phyloP scores from a whole-genome alignment of 2,888 invertebrate species.

The Ecliptopera silaceata region DNA sequence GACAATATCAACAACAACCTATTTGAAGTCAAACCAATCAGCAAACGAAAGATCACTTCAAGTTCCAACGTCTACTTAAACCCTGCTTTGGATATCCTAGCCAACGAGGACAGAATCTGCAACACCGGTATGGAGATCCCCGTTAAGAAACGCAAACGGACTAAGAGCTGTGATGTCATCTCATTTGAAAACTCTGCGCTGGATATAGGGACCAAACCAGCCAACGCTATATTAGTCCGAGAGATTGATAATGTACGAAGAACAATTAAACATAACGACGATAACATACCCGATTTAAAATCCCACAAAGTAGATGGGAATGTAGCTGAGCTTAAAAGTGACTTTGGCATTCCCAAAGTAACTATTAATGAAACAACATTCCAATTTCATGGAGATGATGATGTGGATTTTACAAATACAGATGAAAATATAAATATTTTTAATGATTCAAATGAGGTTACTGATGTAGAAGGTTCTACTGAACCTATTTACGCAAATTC shows the following conservation, averaged over 20 bases:
- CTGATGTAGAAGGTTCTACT: conserved; percentile 10
- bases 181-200: conserved; percentile 74
- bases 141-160: conserved; percentile 67
- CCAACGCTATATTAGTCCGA: conserved; percentile 65
- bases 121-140: conserved; percentile 79
- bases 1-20: conserved; percentile 71
- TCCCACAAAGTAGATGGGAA: neutral
- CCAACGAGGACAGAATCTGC: conserved; percentile 76
- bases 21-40: conserved; percentile 70
- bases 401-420: conserved; percentile 21
- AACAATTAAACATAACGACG: conserved; percentile 44
- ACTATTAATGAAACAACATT: conserved; percentile 4
- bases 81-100: conserved; percentile 72
- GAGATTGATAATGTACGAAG: conserved; percentile 74
- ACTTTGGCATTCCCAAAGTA: conserved; percentile 1
- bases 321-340: neutral
- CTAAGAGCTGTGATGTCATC: conserved; percentile 64
- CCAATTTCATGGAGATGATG: conserved; percentile 13
- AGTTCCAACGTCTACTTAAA: conserved; percentile 71
- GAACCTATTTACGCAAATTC: conserved; percentile 67
- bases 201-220: conserved; percentile 57
- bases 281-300: neutral
- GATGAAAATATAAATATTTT: conserved; percentile 9
- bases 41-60: conserved; percentile 69
- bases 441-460: conserved; percentile 6